Base-by-base conservation (phyloP, 2,797 vertebrate species). In the Tenualosa thibaudeaui region DNA sequence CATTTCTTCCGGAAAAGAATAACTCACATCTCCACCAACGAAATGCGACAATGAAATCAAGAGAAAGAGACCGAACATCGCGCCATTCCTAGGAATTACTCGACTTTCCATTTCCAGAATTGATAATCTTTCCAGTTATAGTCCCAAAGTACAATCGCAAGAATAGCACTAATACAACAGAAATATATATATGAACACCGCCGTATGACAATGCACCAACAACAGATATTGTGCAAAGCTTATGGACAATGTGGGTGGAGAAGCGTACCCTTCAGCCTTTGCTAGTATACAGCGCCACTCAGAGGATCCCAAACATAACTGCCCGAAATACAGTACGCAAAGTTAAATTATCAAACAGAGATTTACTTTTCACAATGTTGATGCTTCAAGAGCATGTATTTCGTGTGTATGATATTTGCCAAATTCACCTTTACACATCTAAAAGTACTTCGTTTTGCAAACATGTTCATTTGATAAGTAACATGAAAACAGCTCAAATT, bases 1-100 rank as follows among this genome's bases (percentile, higher is more conserved):
- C 84, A 90, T 86, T 81, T 93, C 92, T 81, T 93, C 92, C 0
- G 88, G 87, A 85, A 92, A 12, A 37, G 90, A 90, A 84, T 89
- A 93, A 53, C 86, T 90, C 1, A 92, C 3, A 46, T 92, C 91
- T 85, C 87, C 90, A 13, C 49, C 26, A 5, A 9, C 53, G n/a
- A 40, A 51, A 24, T 53, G 68, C 49, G 19, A 17, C 8, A 82
- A 26, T 24, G 75, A 86, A 37, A 86, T 17, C 9, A 88, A 78
- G 13, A 82, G 83, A 37, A 85, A 12, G 54, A 86, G 62, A 43
- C 24, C 12, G 40, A 71, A 9, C 24, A 84, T 82, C 81, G 40
- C 6, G 62, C 3, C 2, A 68, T 31, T 37, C 58, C 58, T 24
- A n/a, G 6, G 6, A 68, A 68, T 68, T 31, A 31, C 62, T 15